Percentiles rank a stretch among this genome's conserved stretches.
Evolutionary conservation across 2,797 vertebrate species (phyloP).

Genomic region (Sebastes miniatus): DNA sequence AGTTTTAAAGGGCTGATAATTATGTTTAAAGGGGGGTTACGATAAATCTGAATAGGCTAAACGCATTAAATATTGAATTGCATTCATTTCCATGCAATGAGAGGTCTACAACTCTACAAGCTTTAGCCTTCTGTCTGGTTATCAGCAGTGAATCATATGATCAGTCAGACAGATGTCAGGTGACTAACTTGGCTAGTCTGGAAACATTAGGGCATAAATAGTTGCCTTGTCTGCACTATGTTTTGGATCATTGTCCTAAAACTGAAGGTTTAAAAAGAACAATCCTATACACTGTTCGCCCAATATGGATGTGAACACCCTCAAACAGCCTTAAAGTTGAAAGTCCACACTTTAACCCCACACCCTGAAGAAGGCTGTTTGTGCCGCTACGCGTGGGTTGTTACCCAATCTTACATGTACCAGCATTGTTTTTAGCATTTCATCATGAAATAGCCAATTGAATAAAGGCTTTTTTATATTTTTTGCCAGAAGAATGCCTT

Average conservation of each 20-base stretch:
- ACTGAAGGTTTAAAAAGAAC: neutral
- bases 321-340: neutral
- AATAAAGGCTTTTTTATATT: too few relatives aligned
- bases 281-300: neutral
- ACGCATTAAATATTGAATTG: neutral
- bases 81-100: neutral
- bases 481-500: too few relatives aligned
- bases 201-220: neutral
- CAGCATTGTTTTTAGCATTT: too few relatives aligned
- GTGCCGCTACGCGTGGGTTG: too few relatives aligned
- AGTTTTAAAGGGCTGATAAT: neutral
- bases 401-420: too few relatives aligned
- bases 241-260: neutral
- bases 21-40: neutral
- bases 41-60: neutral
- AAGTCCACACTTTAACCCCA: neutral
- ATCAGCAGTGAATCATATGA: neutral
- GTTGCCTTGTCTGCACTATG: neutral
- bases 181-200: constrained; percentile 4
- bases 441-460: too few relatives aligned
- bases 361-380: too few relatives aligned
- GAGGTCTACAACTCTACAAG: neutral
- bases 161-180: neutral
- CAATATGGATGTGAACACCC: neutral
- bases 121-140: neutral